Evolutionary conservation across 2,113 vertebrate species (phyloP), one percentile per base, ranked within the genome.

Genomic region (Nansenia antarctica): DNA sequence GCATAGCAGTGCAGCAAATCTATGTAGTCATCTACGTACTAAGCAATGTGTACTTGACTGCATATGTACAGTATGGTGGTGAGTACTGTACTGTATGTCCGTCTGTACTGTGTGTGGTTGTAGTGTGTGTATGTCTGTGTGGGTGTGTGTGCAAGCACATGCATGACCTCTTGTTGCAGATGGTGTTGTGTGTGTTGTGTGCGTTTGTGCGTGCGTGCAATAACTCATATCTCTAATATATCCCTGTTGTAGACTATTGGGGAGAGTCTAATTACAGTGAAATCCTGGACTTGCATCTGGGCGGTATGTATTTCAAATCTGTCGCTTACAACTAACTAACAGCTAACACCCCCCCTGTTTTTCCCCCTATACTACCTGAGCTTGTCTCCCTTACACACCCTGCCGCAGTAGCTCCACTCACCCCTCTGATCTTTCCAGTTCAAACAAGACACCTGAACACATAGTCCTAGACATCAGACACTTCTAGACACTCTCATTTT

Each of bases 261-360:
- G 98, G 98, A 96, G 98, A 99, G 92, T 98, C 97, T 97, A 97
- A 96, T 99, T 98, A 98, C 97, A 98, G 94, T 97, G 98, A 96
- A 95, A 94, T 98, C 98, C 96, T 99, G 96, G 98, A 98, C 96
- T 95, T 99, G 95, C 98, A 99, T 90, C 96, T 99, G 95, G 96
- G 96, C 95, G 98, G 97, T 99, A 99, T 95, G 97, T 99, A 99
- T 98, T 92, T 94, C 93, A 88, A 93, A 93, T 84, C 94, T 93
- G 90, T 92, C 85, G 90, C 94, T 93, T 92, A 5, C 71, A 85
- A 90, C 92, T 93, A 94, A 94, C 94, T 95, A 95, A 96, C 91
- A 69, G 85, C 93, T 92, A 86, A 88, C 86, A 62, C 66, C 6
- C 52, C 18, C 55, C 79, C 82, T 65, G 62, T 74, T 49, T 42